Evolutionary conservation across 92 coral and sea anemone species (phyloP).

Genomic region (Phenganax stokvisi): DNA sequence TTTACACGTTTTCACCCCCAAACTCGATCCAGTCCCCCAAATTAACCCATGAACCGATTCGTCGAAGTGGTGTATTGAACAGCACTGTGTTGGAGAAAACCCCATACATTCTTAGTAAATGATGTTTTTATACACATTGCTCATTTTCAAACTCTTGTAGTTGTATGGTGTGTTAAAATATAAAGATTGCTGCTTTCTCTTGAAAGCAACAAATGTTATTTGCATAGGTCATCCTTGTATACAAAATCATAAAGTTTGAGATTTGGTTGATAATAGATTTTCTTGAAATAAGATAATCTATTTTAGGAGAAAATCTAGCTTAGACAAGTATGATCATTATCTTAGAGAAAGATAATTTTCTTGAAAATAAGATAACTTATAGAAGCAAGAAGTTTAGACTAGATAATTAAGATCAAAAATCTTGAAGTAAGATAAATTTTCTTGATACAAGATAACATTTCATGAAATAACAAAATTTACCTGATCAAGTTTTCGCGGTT

Average conservation of each 20-base stretch:
- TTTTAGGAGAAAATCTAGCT: background rate
- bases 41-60: too few relatives aligned
- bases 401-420: background rate
- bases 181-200: background rate
- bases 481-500: too few relatives aligned
- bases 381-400: background rate
- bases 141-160: background rate
- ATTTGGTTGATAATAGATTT: too few relatives aligned
- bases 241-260: background rate
- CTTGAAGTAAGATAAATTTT: too few relatives aligned
- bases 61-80: background rate
- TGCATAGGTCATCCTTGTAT: background rate
- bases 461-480: too few relatives aligned
- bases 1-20: too few relatives aligned
- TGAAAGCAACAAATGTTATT: background rate
- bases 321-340: background rate
- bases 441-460: too few relatives aligned
- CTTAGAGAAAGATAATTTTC: background rate
- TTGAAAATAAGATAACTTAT: background rate
- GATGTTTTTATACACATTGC: background rate
- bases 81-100: slow-evolving; percentile 8
- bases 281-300: background rate
- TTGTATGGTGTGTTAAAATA: background rate
- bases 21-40: too few relatives aligned
- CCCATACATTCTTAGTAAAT: background rate